Conservation (phyloP, 2,888 invertebrate genomes). For the Drosophila kuntzei region DNA sequence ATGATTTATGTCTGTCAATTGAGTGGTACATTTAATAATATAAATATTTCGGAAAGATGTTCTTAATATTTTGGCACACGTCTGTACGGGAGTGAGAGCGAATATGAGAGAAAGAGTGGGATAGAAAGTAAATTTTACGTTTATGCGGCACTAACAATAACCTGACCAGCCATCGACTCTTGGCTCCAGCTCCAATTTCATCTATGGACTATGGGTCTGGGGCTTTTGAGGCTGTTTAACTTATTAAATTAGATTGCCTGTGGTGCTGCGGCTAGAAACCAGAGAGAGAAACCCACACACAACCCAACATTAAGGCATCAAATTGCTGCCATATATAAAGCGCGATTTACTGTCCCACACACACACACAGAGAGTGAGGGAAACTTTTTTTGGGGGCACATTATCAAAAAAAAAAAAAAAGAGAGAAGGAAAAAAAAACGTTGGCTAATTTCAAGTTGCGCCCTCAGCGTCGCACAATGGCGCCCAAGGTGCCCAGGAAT, state of each 20-base stretch:
- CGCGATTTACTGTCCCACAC: slow-evolving; percentile 53
- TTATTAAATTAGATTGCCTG: slow-evolving; percentile 65
- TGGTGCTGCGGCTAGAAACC: slow-evolving; percentile 35
- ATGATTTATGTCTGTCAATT: too few species aligned
- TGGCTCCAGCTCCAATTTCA: slow-evolving; percentile 18
- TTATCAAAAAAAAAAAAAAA: slow-evolving; percentile 16
- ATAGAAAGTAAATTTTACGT: slow-evolving; percentile 54
- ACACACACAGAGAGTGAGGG: neutral
- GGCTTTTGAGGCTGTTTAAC: slow-evolving; percentile 43
- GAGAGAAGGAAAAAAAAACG: slow-evolving; percentile 3
- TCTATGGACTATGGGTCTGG: slow-evolving; percentile 9
- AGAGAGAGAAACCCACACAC: slow-evolving; percentile 8
- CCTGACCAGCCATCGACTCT: slow-evolving; percentile 46
- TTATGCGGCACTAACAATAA: slow-evolving; percentile 67
- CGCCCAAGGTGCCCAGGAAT: slow-evolving; percentile 30
- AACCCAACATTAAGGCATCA: slow-evolving; percentile 54
- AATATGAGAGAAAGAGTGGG: neutral
- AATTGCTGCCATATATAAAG: slow-evolving; percentile 67
- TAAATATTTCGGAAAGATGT: too few species aligned
- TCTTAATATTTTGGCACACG: too few species aligned
- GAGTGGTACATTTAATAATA: too few species aligned
- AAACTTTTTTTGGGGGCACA: slow-evolving; percentile 9
- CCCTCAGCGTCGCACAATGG: slow-evolving; percentile 38
- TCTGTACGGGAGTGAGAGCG: neutral
- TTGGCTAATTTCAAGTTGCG: slow-evolving; percentile 60